Evolutionary conservation across 2,888 invertebrate genomes (phyloP).

Genomic region (Argyresthia albistria): DNA sequence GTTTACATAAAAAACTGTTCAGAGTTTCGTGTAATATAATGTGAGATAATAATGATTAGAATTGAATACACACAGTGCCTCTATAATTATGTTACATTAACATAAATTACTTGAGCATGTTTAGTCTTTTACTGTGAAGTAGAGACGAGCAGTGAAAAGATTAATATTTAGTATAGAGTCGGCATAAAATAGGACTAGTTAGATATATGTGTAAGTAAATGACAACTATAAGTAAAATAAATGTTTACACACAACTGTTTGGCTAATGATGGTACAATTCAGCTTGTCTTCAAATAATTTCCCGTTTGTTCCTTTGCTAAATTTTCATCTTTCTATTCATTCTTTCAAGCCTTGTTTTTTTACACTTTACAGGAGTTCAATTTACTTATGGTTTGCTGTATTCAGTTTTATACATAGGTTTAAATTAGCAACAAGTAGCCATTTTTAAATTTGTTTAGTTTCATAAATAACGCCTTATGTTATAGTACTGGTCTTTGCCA

Average conservation of each 20-base stretch:
- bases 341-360: neutral
- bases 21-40: conserved; percentile 42
- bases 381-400: neutral
- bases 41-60: conserved; percentile 51
- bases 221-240: conserved; percentile 24
- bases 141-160: conserved; percentile 40
- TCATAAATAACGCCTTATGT: conserved; percentile 1
- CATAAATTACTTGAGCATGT: conserved; percentile 68
- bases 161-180: conserved; percentile 56
- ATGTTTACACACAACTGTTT: conserved; percentile 18
- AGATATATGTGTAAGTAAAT: conserved; percentile 42
- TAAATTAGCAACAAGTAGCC: conserved; percentile 3
- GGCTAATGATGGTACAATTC: conserved; percentile 43
- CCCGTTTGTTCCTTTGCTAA: neutral
- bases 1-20: conserved; percentile 19
- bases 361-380: neutral
- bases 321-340: neutral
- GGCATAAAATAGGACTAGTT: conserved; percentile 49
- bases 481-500: conserved; percentile 17
- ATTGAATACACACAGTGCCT: conserved; percentile 72
- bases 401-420: neutral
- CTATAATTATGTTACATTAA: conserved; percentile 74
- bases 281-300: conserved; percentile 12
- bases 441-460: conserved; percentile 4
- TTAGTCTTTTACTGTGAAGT: conserved; percentile 52